These are phyloP conservation scores for Heterotis niloticus DNA, from an alignment of 2,113 vertebrate species.

Conservation along the genomic window DNA sequence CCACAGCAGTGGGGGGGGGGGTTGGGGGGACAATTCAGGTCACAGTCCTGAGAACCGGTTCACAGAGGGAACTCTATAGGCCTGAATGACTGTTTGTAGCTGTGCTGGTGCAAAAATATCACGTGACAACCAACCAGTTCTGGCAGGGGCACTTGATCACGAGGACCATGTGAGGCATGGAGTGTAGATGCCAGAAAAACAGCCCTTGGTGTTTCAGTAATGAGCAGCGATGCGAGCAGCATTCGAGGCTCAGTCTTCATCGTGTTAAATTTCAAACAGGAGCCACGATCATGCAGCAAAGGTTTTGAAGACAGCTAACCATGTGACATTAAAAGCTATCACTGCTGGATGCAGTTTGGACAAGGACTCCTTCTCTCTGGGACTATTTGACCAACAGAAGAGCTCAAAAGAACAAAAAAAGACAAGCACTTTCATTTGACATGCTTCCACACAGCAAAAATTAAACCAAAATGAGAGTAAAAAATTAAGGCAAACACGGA, in stretches of 20 bases:
- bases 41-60: not conserved
- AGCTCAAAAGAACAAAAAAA: slow-evolving; percentile 54
- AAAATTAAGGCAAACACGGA: not conserved
- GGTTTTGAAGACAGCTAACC: slow-evolving; percentile 37
- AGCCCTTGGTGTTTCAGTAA: not conserved
- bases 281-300: slow-evolving; percentile 45
- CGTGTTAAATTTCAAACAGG: slow-evolving; percentile 7
- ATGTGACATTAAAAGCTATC: not conserved
- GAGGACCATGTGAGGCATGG: not conserved
- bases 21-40: not conserved
- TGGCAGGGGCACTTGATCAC: not conserved
- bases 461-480: slow-evolving; percentile 15
- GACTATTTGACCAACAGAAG: slow-evolving; percentile 34
- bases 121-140: not conserved
- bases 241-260: not conserved
- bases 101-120: too few species aligned
- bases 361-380: slow-evolving; percentile 20
- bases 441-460: slow-evolving; percentile 46
- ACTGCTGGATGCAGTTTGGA: slow-evolving; percentile 19
- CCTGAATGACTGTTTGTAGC: too few species aligned
- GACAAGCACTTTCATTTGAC: slow-evolving; percentile 50
- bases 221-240: not conserved
- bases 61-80: not conserved
- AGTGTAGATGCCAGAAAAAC: not conserved
- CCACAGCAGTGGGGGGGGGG: too few species aligned